Evolutionary conservation across 2,888 invertebrate genomes (phyloP).

Genomic region (Ophraella communa): DNA sequence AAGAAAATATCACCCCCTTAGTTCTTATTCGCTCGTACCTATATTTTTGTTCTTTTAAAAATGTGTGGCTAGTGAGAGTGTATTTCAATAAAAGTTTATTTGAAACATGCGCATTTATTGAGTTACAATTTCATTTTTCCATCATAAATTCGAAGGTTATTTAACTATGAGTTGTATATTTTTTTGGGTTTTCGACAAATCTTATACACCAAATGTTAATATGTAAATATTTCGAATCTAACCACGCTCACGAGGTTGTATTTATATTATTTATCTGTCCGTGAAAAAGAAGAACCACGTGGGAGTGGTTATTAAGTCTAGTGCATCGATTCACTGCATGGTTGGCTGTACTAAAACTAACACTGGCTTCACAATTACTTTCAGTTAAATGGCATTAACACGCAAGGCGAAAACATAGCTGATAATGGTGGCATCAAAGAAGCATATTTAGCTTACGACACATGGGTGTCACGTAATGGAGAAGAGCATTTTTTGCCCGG

Average conservation of each 20-base stretch:
- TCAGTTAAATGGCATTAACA: conserved; percentile 88
- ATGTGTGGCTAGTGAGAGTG: no score
- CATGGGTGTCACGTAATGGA: conserved; percentile 53
- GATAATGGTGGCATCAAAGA: conserved; percentile 94
- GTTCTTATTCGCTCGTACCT: no score
- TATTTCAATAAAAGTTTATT: no score
- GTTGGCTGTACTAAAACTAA: conserved; percentile 34
- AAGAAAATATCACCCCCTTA: no score
- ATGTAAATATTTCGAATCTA: no score
- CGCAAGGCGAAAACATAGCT: conserved; percentile 94
- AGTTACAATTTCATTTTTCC: no score
- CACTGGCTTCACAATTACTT: conserved; percentile 45
- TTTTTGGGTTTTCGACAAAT: no score
- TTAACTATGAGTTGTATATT: no score
- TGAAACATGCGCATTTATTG: no score
- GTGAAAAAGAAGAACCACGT: not conserved
- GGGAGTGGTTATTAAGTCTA: not conserved
- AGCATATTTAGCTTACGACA: conserved; percentile 66
- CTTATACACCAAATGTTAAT: no score
- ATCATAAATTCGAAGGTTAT: no score
- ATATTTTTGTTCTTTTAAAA: no score
- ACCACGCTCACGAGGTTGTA: conserved; percentile 1
- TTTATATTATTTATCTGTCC: not conserved
- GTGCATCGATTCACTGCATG: conserved; percentile 13
- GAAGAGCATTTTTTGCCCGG: conserved; percentile 54